Percentiles rank a stretch among this genome's conserved stretches.
phyloP scores from a whole-genome alignment of 2,888 invertebrate species.

The Meliscaeva auricollis region DNA sequence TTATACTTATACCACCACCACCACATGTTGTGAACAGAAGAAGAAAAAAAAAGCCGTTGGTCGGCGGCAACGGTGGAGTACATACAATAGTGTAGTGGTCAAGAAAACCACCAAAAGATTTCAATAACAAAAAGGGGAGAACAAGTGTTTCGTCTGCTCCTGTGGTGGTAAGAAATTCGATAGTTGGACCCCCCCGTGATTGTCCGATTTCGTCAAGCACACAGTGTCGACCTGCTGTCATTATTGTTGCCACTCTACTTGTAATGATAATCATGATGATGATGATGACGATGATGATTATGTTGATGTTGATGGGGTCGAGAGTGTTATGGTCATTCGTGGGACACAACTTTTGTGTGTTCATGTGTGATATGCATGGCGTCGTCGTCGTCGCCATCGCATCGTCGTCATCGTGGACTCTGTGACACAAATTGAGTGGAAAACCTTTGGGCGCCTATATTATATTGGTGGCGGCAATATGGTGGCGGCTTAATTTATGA shows the following conservation, averaged over 20 bases:
- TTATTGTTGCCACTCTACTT: constrained; percentile 56
- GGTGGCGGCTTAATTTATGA: constrained; percentile 26
- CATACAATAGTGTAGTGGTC: constrained; percentile 48
- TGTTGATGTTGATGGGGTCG: constrained; percentile 36
- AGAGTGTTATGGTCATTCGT: constrained; percentile 56
- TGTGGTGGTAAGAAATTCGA: constrained; percentile 66
- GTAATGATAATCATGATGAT: constrained; percentile 47
- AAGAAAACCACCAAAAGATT: constrained; percentile 63
- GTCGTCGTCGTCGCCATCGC: constrained; percentile 15
- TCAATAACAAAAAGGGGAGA: constrained; percentile 34
- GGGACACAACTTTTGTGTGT: constrained; percentile 44
- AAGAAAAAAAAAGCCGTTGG: background rate
- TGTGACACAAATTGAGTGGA: constrained; percentile 72
- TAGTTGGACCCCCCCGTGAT: constrained; percentile 36
- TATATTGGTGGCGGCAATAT: background rate
- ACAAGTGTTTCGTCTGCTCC: constrained; percentile 68
- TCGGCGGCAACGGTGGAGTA: too few relatives aligned
- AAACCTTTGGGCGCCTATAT: constrained; percentile 73
- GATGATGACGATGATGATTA: constrained; percentile 3
- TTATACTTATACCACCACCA: constrained; percentile 27
- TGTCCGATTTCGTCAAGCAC: constrained; percentile 51
- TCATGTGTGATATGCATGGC: constrained; percentile 22
- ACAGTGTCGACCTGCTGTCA: constrained; percentile 69
- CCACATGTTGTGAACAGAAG: constrained; percentile 29
- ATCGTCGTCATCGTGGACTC: constrained; percentile 13